Percentiles rank a stretch among this genome's conserved stretches.
phyloP scores from a whole-genome alignment of 2,888 invertebrate species.

The Steromphala cineraria region DNA sequence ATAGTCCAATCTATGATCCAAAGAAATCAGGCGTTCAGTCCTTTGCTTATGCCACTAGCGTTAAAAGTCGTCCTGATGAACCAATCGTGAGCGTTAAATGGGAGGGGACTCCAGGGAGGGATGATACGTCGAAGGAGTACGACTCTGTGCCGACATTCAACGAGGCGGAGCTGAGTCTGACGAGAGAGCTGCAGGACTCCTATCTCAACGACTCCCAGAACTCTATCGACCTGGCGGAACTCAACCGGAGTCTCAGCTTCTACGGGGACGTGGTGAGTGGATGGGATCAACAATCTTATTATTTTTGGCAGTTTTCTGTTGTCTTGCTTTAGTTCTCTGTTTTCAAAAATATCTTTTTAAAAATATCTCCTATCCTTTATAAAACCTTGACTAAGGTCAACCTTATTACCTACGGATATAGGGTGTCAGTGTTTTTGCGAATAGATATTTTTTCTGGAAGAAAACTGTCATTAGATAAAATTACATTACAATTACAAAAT shows the following conservation, averaged over 20 bases:
- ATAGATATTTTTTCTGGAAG: too few species aligned
- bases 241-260: conserved; percentile 1
- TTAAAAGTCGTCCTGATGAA: neutral
- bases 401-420: too few species aligned
- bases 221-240: neutral
- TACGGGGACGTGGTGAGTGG: conserved; percentile 6
- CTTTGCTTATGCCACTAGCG: neutral
- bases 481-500: too few species aligned
- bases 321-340: too few species aligned
- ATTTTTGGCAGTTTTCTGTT: too few species aligned
- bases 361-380: too few species aligned
- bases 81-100: neutral
- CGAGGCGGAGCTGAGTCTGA: neutral
- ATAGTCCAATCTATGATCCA: neutral
- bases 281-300: too few species aligned
- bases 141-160: neutral
- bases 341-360: too few species aligned
- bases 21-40: neutral
- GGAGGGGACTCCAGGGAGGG: neutral
- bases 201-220: neutral
- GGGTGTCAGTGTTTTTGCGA: too few species aligned
- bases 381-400: too few species aligned
- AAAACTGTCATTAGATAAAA: too few species aligned
- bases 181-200: neutral
- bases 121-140: neutral